Evolutionary conservation across 2,113 vertebrate species (phyloP), one percentile per base, ranked within the genome.

Genomic region (Melozone crissalis): DNA sequence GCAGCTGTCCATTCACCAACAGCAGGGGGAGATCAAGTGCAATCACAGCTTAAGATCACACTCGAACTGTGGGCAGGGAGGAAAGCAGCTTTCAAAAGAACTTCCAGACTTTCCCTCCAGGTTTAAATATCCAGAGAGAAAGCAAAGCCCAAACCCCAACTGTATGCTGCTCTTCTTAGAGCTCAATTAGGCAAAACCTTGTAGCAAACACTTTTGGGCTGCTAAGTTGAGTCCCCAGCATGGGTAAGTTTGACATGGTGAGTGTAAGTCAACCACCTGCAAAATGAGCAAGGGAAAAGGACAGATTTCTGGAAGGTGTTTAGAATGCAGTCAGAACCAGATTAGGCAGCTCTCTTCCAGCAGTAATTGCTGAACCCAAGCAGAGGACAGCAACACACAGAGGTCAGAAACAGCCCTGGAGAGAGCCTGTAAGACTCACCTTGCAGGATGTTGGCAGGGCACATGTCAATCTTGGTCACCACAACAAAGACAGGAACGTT

Each of bases 391-490:
- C 12, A 62, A 59, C 75, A 95, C 30, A 31, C 3, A 65, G 54
- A 94, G 39, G 77, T 46, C 77, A 76, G 57, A 84, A 94, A 71
- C 8, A 88, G 35, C 55, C 49, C 71, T 69, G 46, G 35, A 94
- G 37, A 96, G 69, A 93, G 77, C 33, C 11, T 37, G 24, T n/a
- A 59, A 27, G 66, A 87, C 95, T 98, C 89, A 99, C 99, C 99
- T 98, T 99, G 99, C 51, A 99, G 97, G 96, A 99, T 99, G 95
- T 99, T 99, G 95, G 99, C 98, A 44, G 99, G 99, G 97, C 99
- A 99, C 99, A 99, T 99, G 97, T 99, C 99, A 35, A 99, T 99
- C 98, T 99, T 99, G 92, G 99, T 99, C 92, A 99, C 99, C 93
- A 99, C 99, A 55, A 99, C 99, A 95, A 99, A 99, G 87, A 99